phyloP scores from a whole-genome alignment of 2,113 vertebrate species.

The Haliaeetus leucogaster region DNA sequence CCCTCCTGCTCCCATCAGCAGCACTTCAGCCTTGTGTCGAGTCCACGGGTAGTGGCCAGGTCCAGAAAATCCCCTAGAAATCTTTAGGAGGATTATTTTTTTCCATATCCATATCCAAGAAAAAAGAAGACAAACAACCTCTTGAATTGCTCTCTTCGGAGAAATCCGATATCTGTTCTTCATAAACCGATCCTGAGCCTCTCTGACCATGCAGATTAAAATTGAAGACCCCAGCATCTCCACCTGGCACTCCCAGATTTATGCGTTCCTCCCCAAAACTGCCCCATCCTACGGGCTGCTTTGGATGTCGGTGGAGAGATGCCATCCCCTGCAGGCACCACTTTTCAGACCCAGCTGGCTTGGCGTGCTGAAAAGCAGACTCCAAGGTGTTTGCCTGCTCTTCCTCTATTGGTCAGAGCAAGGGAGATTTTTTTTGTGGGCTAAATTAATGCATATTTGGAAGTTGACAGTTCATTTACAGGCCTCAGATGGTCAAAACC shows the following conservation, averaged over 20 bases:
- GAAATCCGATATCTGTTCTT: not conserved
- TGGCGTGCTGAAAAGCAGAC: not conserved
- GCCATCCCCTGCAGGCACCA: not conserved
- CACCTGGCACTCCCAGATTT: not conserved
- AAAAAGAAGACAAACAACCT: not conserved
- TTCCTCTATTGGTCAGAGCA: not conserved
- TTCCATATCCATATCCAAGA: not conserved
- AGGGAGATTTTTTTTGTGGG: not conserved
- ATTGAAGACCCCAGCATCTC: not conserved
- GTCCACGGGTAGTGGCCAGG: fast-evolving
- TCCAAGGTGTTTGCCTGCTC: not conserved
- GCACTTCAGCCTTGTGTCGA: not conserved
- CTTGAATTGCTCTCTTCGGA: not conserved
- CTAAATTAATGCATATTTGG: constrained; percentile 37
- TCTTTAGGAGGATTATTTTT: not conserved
- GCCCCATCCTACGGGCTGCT: fast-evolving
- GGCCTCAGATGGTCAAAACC: not conserved
- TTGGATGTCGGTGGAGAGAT: not conserved
- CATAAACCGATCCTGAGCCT: fast-evolving
- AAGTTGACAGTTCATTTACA: constrained; percentile 2
- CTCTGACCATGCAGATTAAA: not conserved
- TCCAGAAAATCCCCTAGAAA: not conserved
- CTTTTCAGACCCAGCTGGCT: not conserved
- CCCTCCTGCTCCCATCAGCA: not conserved
- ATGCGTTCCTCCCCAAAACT: fast-evolving